Conservation (phyloP, 2,113 vertebrate genomes). For the Bos indicus region DNA sequence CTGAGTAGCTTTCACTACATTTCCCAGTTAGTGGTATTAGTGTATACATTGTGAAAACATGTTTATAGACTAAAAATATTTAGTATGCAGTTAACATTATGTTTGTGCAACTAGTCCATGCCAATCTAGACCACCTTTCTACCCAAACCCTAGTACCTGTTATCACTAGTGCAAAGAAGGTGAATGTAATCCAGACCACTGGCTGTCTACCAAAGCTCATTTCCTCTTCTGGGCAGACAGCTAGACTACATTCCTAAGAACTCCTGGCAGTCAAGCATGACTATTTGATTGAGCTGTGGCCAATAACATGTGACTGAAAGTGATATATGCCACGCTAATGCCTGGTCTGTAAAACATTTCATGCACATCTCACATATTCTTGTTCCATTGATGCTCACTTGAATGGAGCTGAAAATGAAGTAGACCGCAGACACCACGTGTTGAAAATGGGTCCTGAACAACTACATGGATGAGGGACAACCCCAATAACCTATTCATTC, state of each 20-base stretch:
- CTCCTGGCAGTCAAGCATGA: not conserved
- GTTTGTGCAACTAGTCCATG: not conserved
- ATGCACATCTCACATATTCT: not conserved
- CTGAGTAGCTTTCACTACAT: not conserved
- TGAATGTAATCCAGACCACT: not conserved
- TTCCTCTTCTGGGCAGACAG: not conserved
- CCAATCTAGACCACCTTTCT: not conserved
- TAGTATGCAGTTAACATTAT: not conserved
- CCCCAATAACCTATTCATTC: not conserved
- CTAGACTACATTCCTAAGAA: not conserved
- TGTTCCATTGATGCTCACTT: not conserved
- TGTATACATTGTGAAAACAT: not conserved
- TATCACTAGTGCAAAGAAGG: not conserved
- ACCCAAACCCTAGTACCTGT: not conserved
- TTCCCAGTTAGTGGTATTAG: not conserved
- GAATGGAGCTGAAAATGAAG: not conserved
- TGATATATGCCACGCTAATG: not conserved
- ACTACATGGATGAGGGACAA: not conserved
- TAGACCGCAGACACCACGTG: not conserved
- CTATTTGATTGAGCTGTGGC: not conserved
- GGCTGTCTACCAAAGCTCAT: not conserved
- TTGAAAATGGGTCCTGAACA: not conserved
- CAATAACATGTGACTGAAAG: not conserved
- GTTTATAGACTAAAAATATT: not conserved
- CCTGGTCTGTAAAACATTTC: not conserved